Evolutionary conservation across 2,888 invertebrate species (phyloP).

Genomic region (Agrochola lota): DNA sequence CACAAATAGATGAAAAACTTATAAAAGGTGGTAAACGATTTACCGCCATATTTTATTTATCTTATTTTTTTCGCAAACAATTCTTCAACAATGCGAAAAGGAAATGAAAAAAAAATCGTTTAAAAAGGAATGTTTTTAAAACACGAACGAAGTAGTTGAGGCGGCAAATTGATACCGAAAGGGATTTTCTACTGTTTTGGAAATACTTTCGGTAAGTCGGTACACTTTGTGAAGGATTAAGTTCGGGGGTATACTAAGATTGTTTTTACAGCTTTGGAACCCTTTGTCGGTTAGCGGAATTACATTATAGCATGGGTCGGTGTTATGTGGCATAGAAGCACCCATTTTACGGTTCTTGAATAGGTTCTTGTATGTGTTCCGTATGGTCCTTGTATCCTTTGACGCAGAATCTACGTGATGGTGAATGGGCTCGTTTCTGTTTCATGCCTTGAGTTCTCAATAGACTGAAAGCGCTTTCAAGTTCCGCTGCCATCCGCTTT

Average conservation of each 20-base stretch:
- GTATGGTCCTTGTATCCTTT: slow-evolving; percentile 79
- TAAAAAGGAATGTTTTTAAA: slow-evolving; percentile 76
- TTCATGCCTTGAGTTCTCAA: slow-evolving; percentile 83
- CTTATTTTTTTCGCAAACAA: slow-evolving; percentile 57
- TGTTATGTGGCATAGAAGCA: slow-evolving; percentile 75
- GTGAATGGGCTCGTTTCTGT: slow-evolving; percentile 86
- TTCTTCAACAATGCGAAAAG: slow-evolving; percentile 66
- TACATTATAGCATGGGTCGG: slow-evolving; percentile 76
- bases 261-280: slow-evolving; percentile 89
- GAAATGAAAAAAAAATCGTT: slow-evolving; percentile 69
- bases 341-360: slow-evolving; percentile 84
- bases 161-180: slow-evolving; percentile 89
- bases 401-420: slow-evolving; percentile 83
- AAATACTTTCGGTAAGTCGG: slow-evolving; percentile 86
- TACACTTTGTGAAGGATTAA: slow-evolving; percentile 87
- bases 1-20: slow-evolving; percentile 47
- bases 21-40: slow-evolving; percentile 58
- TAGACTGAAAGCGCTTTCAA: slow-evolving; percentile 74
- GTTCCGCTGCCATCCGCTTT: slow-evolving; percentile 59
- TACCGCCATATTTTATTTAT: slow-evolving; percentile 57
- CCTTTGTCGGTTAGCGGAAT: slow-evolving; percentile 87
- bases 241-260: slow-evolving; percentile 80
- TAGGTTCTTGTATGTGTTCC: slow-evolving; percentile 60
- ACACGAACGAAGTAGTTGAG: slow-evolving; percentile 83
- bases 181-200: slow-evolving; percentile 89